Conservation (phyloP, 2,888 invertebrate species). For the Melanostoma scalare region DNA sequence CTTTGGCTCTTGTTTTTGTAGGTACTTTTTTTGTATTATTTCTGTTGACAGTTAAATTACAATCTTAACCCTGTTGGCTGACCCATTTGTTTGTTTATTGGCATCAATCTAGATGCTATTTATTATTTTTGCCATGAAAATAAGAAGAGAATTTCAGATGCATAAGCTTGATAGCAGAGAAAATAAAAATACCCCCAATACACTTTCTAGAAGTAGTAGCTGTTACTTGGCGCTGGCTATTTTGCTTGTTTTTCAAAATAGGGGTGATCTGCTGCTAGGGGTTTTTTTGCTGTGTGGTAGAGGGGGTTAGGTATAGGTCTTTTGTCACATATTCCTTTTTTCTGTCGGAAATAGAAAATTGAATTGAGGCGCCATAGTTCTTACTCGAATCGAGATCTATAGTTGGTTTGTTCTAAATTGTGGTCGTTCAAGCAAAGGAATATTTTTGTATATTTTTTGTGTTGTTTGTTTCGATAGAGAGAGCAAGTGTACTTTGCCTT, state of each 20-base stretch:
- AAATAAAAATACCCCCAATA: constrained; percentile 7
- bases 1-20: constrained; percentile 5
- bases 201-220: not conserved
- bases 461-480: constrained; percentile 4
- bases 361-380: constrained; percentile 72
- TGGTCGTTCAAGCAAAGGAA: constrained; percentile 9
- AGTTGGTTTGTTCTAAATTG: constrained; percentile 61
- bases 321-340: constrained; percentile 34
- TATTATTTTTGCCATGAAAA: constrained; percentile 64
- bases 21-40: constrained; percentile 8
- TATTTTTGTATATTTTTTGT: not conserved
- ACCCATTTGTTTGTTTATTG: constrained; percentile 72
- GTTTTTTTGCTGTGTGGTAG: not conserved
- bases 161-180: not conserved
- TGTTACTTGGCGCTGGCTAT: constrained; percentile 18
- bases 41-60: constrained; percentile 69
- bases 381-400: constrained; percentile 65
- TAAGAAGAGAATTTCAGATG: not conserved
- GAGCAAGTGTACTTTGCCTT: constrained; percentile 13
- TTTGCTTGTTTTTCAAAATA: constrained; percentile 10
- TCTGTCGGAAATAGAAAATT: constrained; percentile 70
- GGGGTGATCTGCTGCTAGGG: not conserved
- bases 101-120: constrained; percentile 71
- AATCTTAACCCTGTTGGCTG: constrained; percentile 73
- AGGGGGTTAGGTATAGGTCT: not conserved